These are phyloP conservation scores for Stichopus horrens DNA, from an alignment of 53 echinoderm and acorn worm genomes.

Conservation along the genomic window DNA sequence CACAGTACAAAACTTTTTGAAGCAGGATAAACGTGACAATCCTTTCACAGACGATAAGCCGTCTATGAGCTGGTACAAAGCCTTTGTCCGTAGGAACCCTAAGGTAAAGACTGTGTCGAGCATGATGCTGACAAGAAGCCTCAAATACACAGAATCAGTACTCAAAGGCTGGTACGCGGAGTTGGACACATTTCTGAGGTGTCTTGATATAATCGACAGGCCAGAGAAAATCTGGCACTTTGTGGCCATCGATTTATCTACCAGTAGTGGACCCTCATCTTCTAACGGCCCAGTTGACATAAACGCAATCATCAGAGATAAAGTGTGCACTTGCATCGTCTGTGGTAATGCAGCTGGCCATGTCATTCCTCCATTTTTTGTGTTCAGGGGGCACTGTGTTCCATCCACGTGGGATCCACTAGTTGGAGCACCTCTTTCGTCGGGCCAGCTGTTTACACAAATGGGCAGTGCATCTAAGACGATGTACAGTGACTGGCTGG, in stretches of 20 bases:
- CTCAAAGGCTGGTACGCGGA: slow-evolving; percentile 59
- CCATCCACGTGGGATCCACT: slow-evolving; percentile 55
- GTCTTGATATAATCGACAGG: slow-evolving; percentile 45
- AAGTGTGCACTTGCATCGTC: slow-evolving; percentile 38
- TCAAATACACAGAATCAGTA: slow-evolving; percentile 39
- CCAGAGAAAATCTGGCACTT: slow-evolving; percentile 58
- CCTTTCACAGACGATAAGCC: slow-evolving; percentile 64
- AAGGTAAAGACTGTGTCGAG: slow-evolving; percentile 49
- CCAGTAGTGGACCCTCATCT: background rate
- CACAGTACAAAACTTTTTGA: slow-evolving; percentile 63
- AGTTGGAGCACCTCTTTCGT: slow-evolving; percentile 49
- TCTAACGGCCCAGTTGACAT: slow-evolving; percentile 14
- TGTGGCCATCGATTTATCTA: slow-evolving; percentile 31
- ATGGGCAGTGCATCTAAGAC: slow-evolving; percentile 47
- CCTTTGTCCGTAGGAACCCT: slow-evolving; percentile 55
- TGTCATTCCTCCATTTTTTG: slow-evolving; percentile 60
- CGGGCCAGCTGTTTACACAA: slow-evolving; percentile 47
- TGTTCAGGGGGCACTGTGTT: slow-evolving; percentile 51
- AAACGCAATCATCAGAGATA: background rate
- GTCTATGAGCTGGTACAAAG: slow-evolving; percentile 64
- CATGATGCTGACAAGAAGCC: slow-evolving; percentile 47
- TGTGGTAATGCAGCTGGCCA: slow-evolving; percentile 54
- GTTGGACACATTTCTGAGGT: slow-evolving; percentile 47
- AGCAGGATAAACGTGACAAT: slow-evolving; percentile 56
- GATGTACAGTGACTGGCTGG: slow-evolving; percentile 59